These are phyloP conservation scores for Ryuthela nishihirai DNA, from an alignment of 2,888 invertebrate genomes.

Conservation along the genomic window DNA sequence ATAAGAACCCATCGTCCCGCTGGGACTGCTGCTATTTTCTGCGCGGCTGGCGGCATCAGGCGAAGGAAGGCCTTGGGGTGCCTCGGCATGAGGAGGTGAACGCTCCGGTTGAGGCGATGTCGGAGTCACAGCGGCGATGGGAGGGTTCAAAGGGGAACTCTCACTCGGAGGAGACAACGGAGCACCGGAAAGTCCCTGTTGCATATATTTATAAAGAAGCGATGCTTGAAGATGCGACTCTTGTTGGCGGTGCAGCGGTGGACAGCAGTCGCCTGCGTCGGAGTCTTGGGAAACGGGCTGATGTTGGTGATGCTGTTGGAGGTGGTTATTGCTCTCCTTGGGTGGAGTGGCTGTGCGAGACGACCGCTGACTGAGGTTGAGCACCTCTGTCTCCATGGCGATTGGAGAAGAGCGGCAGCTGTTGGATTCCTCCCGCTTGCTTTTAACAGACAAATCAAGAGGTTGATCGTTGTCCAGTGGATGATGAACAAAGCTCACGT, in stretches of 20 bases:
- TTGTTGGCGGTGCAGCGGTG: background rate
- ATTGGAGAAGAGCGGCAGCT: conserved; percentile 57
- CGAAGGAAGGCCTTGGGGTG: conserved; percentile 18
- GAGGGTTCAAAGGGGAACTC: conserved; percentile 4
- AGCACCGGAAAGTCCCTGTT: conserved; percentile 43
- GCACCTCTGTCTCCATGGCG: conserved; percentile 61
- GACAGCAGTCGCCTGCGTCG: no score
- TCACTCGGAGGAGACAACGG: conserved; percentile 1
- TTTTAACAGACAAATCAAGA: conserved; percentile 80
- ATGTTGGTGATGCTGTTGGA: background rate
- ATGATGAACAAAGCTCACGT: no score
- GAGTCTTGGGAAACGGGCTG: no score
- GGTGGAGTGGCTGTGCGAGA: conserved; percentile 55
- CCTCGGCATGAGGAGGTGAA: conserved; percentile 11
- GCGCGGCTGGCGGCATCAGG: conserved; percentile 22
- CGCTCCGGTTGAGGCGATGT: conserved; percentile 34
- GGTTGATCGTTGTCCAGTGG: conserved; percentile 65
- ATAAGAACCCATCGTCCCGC: conserved; percentile 28
- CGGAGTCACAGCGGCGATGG: conserved; percentile 36
- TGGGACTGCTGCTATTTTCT: conserved; percentile 27
- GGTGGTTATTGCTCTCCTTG: conserved; percentile 14
- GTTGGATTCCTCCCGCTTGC: conserved; percentile 51
- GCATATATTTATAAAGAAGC: conserved; percentile 47
- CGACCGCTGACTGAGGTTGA: conserved; percentile 71
- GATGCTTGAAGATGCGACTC: conserved; percentile 22